A percentile compares a stretch with the other conserved stretches of the same genome.
phyloP scores from a whole-genome alignment of 2,888 invertebrate genomes.

The Ceratothoa steindachneri region DNA sequence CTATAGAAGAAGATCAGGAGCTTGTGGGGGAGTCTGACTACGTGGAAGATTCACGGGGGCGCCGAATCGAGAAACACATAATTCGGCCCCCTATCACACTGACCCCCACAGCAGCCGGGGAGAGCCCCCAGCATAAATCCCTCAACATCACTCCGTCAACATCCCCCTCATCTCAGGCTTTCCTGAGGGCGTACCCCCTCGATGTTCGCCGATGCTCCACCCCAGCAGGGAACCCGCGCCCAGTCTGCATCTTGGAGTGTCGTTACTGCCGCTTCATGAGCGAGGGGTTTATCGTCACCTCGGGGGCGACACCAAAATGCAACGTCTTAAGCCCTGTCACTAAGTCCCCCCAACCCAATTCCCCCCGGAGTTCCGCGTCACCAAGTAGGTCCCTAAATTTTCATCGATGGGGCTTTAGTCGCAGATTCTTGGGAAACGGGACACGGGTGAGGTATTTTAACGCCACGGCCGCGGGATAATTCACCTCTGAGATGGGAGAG shows the following conservation, averaged over 20 bases:
- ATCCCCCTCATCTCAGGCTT: not conserved
- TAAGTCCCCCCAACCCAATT: constrained; percentile 21
- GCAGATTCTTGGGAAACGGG: too few species aligned
- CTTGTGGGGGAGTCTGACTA: not conserved
- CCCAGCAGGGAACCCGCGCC: constrained; percentile 10
- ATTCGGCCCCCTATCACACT: not conserved
- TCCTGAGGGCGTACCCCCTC: not conserved
- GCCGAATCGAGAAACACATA: not conserved
- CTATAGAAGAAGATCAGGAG: too few species aligned
- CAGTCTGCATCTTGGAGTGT: constrained; percentile 48
- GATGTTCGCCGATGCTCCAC: not conserved
- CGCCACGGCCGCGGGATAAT: too few species aligned
- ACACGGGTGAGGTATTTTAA: too few species aligned
- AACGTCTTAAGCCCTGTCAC: constrained; percentile 25
- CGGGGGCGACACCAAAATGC: constrained; percentile 7
- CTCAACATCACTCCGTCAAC: not conserved
- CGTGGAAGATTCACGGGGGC: not conserved
- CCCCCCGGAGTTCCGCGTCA: constrained; percentile 20
- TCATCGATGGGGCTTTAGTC: too few species aligned
- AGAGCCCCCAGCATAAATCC: not conserved
- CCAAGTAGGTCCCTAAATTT: constrained; percentile 1
- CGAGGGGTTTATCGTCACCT: constrained; percentile 34
- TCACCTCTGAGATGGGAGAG: too few species aligned
- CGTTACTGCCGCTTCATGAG: constrained; percentile 47
- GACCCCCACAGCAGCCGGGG: not conserved